Conservation (phyloP, 2,113 vertebrate genomes). For the Pipra filicauda region DNA sequence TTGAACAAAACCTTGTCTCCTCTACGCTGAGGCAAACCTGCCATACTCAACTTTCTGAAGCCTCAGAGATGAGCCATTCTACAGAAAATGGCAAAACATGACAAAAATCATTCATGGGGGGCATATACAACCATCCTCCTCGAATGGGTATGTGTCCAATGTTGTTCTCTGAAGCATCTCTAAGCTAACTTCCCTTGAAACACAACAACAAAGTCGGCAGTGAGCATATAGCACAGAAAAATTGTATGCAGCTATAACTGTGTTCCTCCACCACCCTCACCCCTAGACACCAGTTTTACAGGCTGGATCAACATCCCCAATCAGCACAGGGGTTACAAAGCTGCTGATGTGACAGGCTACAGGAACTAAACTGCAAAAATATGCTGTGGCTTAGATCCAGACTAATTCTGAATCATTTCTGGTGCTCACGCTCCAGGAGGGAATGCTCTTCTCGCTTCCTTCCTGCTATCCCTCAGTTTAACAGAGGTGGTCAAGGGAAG, state of each 20-base stretch:
- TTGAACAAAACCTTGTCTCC: neutral
- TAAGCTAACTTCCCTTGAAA: neutral
- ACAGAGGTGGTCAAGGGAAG: neutral
- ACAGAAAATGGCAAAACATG: neutral
- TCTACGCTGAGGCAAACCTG: neutral
- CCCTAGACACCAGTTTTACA: neutral
- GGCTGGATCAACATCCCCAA: neutral
- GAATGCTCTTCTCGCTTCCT: neutral
- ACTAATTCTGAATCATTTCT: neutral
- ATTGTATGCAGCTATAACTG: neutral
- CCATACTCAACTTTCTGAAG: neutral
- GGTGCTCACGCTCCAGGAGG: neutral
- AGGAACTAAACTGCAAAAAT: neutral
- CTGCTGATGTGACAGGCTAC: neutral
- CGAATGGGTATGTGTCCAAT: neutral
- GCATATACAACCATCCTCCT: neutral
- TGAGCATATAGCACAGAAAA: neutral
- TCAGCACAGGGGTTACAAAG: neutral
- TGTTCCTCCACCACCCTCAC: neutral
- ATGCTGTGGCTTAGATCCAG: neutral
- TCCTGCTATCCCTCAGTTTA: neutral
- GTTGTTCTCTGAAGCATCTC: neutral
- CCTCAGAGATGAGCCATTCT: neutral
- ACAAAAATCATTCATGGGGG: neutral
- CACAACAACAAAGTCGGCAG: neutral